These are phyloP conservation scores for Meleagris gallopavo DNA, from an alignment of 2,113 vertebrate genomes.

Conservation along the genomic window DNA sequence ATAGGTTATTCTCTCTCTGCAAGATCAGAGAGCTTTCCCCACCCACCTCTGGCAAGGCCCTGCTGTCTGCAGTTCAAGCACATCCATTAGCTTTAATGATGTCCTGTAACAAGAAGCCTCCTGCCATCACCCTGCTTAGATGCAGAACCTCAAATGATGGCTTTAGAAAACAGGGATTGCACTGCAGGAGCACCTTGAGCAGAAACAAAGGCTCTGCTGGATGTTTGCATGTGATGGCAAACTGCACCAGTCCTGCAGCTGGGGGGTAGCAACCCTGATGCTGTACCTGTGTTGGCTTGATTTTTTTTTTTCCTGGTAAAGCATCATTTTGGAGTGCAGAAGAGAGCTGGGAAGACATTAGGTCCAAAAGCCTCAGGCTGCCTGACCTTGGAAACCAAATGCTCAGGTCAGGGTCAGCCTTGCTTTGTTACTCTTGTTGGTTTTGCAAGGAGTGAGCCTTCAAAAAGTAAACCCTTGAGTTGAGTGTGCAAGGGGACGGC, in stretches of 20 bases:
- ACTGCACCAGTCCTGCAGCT: rapidly evolving
- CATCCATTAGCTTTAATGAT: constrained; percentile 55
- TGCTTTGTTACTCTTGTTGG: neutral
- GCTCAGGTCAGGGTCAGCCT: neutral
- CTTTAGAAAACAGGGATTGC: neutral
- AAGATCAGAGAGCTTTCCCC: constrained; percentile 57
- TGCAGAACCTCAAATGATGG: constrained; percentile 1
- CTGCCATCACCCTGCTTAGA: constrained; percentile 14
- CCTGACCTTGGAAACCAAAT: neutral
- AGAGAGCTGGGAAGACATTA: neutral
- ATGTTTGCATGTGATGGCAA: rapidly evolving
- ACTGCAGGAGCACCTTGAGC: neutral
- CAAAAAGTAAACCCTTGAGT: neutral
- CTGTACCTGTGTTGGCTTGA: neutral
- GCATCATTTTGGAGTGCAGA: neutral
- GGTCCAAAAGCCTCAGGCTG: neutral
- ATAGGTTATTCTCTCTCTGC: constrained; percentile 39
- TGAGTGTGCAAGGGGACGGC: neutral
- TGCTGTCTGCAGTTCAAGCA: constrained; percentile 5
- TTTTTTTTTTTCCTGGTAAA: neutral
- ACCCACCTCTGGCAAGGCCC: neutral
- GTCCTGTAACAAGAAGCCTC: constrained; percentile 53
- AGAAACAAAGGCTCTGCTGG: neutral
- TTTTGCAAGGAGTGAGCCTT: neutral
- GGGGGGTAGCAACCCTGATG: neutral